A percentile compares a stretch with the other conserved stretches of the same genome.
Evolutionary conservation across 1,140 invertebrate species (phyloP).

Genomic region (Panonychus citri): DNA sequence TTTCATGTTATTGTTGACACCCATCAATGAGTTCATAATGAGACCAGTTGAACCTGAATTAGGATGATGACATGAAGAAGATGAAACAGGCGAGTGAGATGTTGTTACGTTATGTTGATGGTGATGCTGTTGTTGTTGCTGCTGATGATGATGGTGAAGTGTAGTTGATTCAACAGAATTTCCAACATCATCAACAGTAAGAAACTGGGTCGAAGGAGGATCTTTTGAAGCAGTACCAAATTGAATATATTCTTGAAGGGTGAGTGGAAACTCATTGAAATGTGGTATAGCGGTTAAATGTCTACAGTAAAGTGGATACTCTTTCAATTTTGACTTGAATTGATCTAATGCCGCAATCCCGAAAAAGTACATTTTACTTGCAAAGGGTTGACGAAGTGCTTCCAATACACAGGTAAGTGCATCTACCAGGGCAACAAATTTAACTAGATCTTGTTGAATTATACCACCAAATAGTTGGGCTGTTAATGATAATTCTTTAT

Average conservation of each 20-base stretch:
- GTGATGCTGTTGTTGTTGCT: too few relatives aligned
- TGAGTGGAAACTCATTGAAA: slow-evolving; percentile 66
- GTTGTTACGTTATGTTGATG: too few relatives aligned
- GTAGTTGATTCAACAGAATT: too few relatives aligned
- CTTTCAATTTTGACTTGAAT: slow-evolving; percentile 65
- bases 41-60: too few relatives aligned
- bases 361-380: slow-evolving; percentile 88
- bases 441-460: slow-evolving; percentile 83
- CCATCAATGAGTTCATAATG: too few relatives aligned
- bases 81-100: too few relatives aligned
- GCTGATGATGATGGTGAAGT: too few relatives aligned
- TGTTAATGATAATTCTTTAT: slow-evolving; percentile 88
- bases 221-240: slow-evolving; percentile 63
- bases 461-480: slow-evolving; percentile 95
- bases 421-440: slow-evolving; percentile 63
- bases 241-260: slow-evolving; percentile 74
- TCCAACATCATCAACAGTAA: too few relatives aligned
- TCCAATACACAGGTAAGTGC: slow-evolving; percentile 77
- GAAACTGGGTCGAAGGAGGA: slow-evolving; percentile 43
- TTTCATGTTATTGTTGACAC: too few relatives aligned
- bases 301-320: slow-evolving; percentile 89
- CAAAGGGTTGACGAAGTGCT: slow-evolving; percentile 42
- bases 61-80: too few relatives aligned
- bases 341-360: slow-evolving; percentile 82
- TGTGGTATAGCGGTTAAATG: slow-evolving; percentile 70